Evolutionary conservation across 2,113 vertebrate genomes (phyloP), one percentile per base, ranked within the genome.

Genomic region (Paracyprichromis sp.): DNA sequence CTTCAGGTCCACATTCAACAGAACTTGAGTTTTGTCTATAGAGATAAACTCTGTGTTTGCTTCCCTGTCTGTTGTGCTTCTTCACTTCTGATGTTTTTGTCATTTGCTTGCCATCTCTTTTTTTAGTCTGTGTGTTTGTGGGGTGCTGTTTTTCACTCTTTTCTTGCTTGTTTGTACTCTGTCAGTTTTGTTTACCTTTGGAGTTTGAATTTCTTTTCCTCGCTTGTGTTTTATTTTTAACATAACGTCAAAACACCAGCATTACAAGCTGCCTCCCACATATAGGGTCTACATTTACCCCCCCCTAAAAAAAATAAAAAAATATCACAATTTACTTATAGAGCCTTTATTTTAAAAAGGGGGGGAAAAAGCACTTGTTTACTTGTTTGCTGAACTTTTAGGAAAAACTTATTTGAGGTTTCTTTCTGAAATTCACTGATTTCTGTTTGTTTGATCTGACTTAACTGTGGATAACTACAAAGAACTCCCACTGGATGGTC

Each of bases 21-120:
- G 11, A 4, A 31, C 54, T 21, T 12, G 38, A 78, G 21, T 85
- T 59, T 59, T 84, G 36, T 83, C 76, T 84, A 17, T 10, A 54
- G 76, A 80, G 83, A 87, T 82, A 59, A 86, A 84, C 80, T 71
- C 16, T 17, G 31, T 59, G 61, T 84, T 82, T 90, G 61, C 57
- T 52, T 34, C 26, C 54, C 11, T 59, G 1, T 29, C 38, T 82
- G 21, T 26, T 36, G 16, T 52, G 45, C 61, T 40, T 52, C 76
- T 36, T 80, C 31, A 80, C 82, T 56, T 57, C 9, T 57, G 34
- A 73, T 83, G 66, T 52, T n/a, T 61, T 84, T 80, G 56, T 86
- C 69, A 40, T 82, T 69, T 80, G 57, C 84, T 82, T 84, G 52
- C 69, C 57, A 31, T 38, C 29, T 63, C 17, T 26, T 84, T 40